Conservation (phyloP, 2,113 vertebrate species). For the Hippocampus abdominalis region DNA sequence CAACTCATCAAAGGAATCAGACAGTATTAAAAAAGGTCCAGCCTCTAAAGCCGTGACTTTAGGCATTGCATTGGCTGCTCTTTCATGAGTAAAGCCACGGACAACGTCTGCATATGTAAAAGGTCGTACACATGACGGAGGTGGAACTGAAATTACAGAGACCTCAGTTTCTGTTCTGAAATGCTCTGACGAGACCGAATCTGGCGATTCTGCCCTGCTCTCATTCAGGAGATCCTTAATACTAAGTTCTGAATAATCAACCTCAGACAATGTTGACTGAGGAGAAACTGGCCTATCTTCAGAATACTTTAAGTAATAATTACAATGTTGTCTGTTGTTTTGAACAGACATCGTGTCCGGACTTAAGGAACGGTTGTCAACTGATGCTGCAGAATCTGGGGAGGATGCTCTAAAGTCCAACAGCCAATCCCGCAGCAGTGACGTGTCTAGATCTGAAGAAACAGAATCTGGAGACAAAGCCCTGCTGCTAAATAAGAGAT, state of each 20-base stretch:
- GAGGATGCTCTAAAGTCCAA: too few relatives aligned
- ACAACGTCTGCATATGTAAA: constrained; percentile 34
- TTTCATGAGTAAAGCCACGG: neutral
- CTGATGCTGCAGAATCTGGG: constrained; percentile 21
- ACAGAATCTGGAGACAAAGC: too few relatives aligned
- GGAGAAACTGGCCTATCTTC: constrained; percentile 1
- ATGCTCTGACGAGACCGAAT: neutral
- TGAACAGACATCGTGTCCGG: neutral
- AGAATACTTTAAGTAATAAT: constrained; percentile 24
- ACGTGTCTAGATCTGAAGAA: too few relatives aligned
- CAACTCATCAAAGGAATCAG: neutral
- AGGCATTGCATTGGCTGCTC: fast-evolving
- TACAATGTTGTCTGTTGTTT: constrained; percentile 12
- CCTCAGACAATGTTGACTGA: constrained; percentile 4
- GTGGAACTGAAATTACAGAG: too few relatives aligned
- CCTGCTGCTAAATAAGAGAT: too few relatives aligned
- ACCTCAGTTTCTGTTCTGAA: too few relatives aligned
- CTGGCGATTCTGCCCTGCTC: neutral
- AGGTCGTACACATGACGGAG: neutral
- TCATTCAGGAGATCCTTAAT: constrained; percentile 4
- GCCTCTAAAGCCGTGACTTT: neutral
- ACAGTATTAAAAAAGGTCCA: neutral
- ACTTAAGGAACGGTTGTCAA: neutral
- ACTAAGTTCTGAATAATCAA: constrained; percentile 1
- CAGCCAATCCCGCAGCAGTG: too few relatives aligned